Conservation (phyloP, 2,797 vertebrate species). For the Borostomias antarcticus region DNA sequence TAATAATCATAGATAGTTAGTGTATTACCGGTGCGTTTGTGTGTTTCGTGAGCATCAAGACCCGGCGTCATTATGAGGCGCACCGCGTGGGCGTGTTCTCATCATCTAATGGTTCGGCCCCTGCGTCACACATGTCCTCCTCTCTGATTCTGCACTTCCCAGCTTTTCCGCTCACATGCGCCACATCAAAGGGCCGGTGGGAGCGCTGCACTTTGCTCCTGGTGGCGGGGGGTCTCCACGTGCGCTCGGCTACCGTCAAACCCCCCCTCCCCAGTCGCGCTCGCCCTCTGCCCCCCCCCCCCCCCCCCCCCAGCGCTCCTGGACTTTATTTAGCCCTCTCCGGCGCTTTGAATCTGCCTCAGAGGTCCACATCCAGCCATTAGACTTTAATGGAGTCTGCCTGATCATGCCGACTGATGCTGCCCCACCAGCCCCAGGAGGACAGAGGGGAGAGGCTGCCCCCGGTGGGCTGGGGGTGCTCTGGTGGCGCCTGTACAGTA, state of each 20-base stretch:
- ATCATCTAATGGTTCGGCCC: not conserved
- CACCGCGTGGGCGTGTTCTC: not conserved
- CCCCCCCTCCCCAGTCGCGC: not conserved
- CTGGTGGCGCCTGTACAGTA: too few relatives aligned
- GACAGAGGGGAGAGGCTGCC: not conserved
- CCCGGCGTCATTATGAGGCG: too few relatives aligned
- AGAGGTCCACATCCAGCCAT: not conserved
- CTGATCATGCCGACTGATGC: slow-evolving; percentile 6
- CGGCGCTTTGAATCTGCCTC: slow-evolving; percentile 29
- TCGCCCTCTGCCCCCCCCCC: not conserved
- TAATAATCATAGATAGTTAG: too few relatives aligned
- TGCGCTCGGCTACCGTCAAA: not conserved
- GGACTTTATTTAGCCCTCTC: slow-evolving; percentile 27
- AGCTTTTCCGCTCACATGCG: slow-evolving; percentile 9
- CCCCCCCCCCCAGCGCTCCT: slow-evolving; percentile 4
- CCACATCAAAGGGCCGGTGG: slow-evolving; percentile 26
- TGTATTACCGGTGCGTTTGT: too few relatives aligned
- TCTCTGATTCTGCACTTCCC: slow-evolving; percentile 10
- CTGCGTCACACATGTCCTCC: slow-evolving; percentile 4
- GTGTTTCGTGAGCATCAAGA: slow-evolving; percentile 4
- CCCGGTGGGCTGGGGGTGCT: too few relatives aligned
- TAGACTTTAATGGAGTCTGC: slow-evolving; percentile 2
- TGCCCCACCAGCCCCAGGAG: not conserved
- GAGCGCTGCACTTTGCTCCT: slow-evolving; percentile 2
- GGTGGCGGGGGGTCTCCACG: slow-evolving; percentile 1